A percentile compares a stretch with the other conserved stretches of the same genome.
Conservation (phyloP, 1,140 invertebrate genomes). For the Macrobrachium rosenbergii region DNA sequence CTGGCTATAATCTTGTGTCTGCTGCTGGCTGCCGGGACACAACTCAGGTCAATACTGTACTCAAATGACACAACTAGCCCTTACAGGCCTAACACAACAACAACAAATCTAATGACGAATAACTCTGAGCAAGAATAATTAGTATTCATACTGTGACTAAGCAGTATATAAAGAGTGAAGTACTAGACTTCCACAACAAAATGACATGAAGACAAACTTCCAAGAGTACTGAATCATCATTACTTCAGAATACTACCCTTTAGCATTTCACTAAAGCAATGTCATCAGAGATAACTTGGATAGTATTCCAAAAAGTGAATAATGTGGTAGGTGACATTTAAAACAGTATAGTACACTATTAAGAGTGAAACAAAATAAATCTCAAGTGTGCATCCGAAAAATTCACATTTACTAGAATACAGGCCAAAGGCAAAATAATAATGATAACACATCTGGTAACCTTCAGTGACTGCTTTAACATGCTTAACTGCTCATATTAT, state of each 20-base stretch:
- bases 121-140: constrained; percentile 48
- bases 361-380: constrained; percentile 24
- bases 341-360: constrained; percentile 18
- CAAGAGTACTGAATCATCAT: constrained; percentile 10
- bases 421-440: constrained; percentile 15
- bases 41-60: constrained; percentile 55
- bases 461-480: constrained; percentile 33
- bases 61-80: constrained; percentile 47
- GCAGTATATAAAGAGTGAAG: neutral
- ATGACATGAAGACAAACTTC: neutral
- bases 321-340: constrained; percentile 23
- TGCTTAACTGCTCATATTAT: constrained; percentile 20
- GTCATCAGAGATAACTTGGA: constrained; percentile 14
- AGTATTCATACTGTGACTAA: constrained; percentile 34
- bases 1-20: constrained; percentile 63
- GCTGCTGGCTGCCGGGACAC: constrained; percentile 62
- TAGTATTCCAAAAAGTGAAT: constrained; percentile 30
- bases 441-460: constrained; percentile 18
- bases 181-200: too few species aligned
- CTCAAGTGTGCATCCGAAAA: constrained; percentile 15
- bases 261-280: neutral
- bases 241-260: constrained; percentile 26
- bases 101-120: constrained; percentile 42
- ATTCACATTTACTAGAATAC: constrained; percentile 17
- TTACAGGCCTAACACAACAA: constrained; percentile 40